Conservation (phyloP, 2,888 invertebrate species). For the Geophilus truncorum region DNA sequence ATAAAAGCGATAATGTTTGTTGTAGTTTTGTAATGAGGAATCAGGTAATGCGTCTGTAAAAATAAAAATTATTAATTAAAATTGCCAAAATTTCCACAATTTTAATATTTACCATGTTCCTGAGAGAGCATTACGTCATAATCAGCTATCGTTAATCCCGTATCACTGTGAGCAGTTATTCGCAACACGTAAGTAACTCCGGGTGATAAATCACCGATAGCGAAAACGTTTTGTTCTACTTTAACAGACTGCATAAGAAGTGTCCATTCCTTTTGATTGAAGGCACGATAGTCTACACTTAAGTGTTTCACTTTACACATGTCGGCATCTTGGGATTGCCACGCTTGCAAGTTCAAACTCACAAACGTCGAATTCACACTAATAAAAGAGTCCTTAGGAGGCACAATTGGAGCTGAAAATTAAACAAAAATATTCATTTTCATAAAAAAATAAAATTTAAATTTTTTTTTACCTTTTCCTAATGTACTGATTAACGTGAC, state of each 20-base stretch:
- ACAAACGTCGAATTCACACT: constrained; percentile 72
- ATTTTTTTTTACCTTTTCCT: neutral
- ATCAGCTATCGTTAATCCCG: constrained; percentile 36
- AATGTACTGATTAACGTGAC: constrained; percentile 47
- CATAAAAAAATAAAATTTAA: no score
- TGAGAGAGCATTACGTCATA: constrained; percentile 32
- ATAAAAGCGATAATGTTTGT: constrained; percentile 34
- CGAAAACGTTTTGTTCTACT: neutral
- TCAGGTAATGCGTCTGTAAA: neutral
- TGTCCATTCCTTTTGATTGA: constrained; percentile 28
- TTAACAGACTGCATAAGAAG: constrained; percentile 1
- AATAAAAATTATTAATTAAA: neutral
- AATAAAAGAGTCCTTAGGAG: constrained; percentile 69
- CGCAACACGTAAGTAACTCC: constrained; percentile 32
- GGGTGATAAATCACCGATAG: constrained; percentile 28
- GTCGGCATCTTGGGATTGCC: constrained; percentile 81
- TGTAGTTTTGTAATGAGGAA: neutral
- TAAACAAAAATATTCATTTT: no score
- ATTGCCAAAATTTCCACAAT: neutral
- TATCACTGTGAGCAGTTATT: constrained; percentile 35
- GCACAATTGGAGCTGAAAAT: constrained; percentile 60
- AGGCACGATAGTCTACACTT: constrained; percentile 39
- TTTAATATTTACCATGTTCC: neutral
- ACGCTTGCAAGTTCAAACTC: constrained; percentile 69
- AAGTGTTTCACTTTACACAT: constrained; percentile 65